These are phyloP conservation scores for Umimayanthus kanabou DNA, from an alignment of 92 coral and sea anemone species.

Conservation along the genomic window DNA sequence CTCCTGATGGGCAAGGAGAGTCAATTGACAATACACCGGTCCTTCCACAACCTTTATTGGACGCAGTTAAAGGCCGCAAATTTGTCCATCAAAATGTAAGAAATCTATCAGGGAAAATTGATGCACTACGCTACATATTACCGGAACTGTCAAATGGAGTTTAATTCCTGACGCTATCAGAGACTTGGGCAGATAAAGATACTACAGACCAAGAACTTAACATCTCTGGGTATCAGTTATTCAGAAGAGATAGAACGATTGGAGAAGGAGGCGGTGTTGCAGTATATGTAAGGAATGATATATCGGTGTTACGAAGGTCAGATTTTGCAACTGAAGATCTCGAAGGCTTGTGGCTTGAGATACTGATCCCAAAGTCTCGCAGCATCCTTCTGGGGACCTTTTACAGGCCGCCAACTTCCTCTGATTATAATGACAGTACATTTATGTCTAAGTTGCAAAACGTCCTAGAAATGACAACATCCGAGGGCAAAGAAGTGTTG, in stretches of 20 bases:
- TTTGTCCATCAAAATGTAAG: too few species aligned
- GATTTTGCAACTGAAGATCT: slow-evolving; percentile 21
- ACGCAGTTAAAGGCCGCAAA: too few species aligned
- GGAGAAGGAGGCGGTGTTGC: background rate
- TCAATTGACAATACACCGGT: too few species aligned
- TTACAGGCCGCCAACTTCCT: slow-evolving; percentile 38
- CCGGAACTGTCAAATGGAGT: too few species aligned
- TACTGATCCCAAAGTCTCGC: slow-evolving; percentile 36
- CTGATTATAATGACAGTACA: slow-evolving; percentile 16
- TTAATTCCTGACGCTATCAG: too few species aligned
- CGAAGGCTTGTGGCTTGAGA: slow-evolving; percentile 45
- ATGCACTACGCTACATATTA: too few species aligned
- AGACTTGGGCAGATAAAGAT: too few species aligned
- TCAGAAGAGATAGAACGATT: background rate
- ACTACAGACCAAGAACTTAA: too few species aligned
- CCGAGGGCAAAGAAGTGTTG: slow-evolving; percentile 28
- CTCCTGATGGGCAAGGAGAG: too few species aligned
- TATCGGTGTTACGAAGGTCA: slow-evolving; percentile 30
- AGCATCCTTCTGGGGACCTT: slow-evolving; percentile 29
- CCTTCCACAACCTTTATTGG: too few species aligned
- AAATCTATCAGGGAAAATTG: too few species aligned
- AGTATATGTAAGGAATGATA: slow-evolving; percentile 33
- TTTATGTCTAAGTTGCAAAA: slow-evolving; percentile 24
- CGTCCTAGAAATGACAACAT: slow-evolving; percentile 30
- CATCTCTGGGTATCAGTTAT: background rate